Percentiles rank a stretch among this genome's conserved stretches.
Evolutionary conservation across 2,888 invertebrate genomes (phyloP).

Genomic region (Rhimphoctona megacephalus): DNA sequence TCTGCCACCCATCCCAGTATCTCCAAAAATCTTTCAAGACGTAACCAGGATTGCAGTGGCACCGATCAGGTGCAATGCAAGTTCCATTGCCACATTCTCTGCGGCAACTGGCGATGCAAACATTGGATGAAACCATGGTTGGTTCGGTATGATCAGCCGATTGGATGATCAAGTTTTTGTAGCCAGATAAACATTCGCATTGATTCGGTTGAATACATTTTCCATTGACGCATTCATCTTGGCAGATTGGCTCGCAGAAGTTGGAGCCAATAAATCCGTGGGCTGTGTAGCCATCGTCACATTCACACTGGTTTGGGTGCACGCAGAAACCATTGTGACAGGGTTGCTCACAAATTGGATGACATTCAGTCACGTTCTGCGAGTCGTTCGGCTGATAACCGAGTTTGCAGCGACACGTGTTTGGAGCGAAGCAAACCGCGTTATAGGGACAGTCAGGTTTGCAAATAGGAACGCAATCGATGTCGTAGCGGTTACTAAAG

Average conservation of each 20-base stretch:
- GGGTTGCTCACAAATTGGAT: constrained; percentile 52
- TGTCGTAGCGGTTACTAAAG: neutral
- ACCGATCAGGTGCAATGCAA: constrained; percentile 74
- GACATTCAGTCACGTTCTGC: constrained; percentile 35
- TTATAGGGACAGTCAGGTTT: constrained; percentile 44
- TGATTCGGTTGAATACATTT: constrained; percentile 82
- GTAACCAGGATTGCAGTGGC: constrained; percentile 72
- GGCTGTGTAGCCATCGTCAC: constrained; percentile 50
- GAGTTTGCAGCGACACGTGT: constrained; percentile 47
- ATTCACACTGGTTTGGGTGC: constrained; percentile 60
- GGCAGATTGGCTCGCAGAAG: constrained; percentile 69
- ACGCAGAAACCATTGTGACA: constrained; percentile 59
- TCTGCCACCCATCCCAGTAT: neutral
- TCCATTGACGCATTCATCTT: constrained; percentile 83
- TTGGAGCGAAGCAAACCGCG: constrained; percentile 51
- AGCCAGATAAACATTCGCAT: constrained; percentile 82
- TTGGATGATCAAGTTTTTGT: constrained; percentile 36
- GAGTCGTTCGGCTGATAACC: constrained; percentile 37
- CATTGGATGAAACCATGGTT: constrained; percentile 49
- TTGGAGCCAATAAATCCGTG: neutral
- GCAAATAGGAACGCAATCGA: constrained; percentile 54
- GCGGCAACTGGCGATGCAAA: constrained; percentile 80
- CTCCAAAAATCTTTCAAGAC: neutral
- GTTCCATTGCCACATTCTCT: constrained; percentile 78
- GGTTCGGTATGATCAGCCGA: neutral